Base-by-base conservation (phyloP, 1,140 invertebrate genomes). In the Panagrolaimus sp. region DNA sequence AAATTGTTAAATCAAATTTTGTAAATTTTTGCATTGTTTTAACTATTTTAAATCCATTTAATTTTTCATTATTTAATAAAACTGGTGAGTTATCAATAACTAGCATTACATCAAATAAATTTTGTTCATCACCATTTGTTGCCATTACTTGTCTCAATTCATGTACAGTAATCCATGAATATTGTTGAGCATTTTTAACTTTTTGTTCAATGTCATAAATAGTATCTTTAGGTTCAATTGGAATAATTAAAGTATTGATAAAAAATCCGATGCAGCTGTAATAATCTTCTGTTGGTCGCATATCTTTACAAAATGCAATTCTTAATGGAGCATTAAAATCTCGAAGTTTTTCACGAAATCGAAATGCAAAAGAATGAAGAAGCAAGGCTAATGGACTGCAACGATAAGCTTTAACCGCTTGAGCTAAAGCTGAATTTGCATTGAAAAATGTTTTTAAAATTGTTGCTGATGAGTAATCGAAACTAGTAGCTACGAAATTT, bases 21-120 rank as follows among this genome's bases (percentile, higher is more conserved):
- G 65, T 66, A 2, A 4, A 13, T 4, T 14, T n/a, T 63, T 16
- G 27, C n/a, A 1, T 20, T 16, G 11, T 9, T 25, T 66, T 9
- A 8, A 63, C 9, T 27, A 48, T 11, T 48, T 66, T 23, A 23
- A 66, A 66, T n/a, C 16, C 25, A 23, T 63, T 14, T 31, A 20
- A n/a, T 63, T 20, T n/a, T 63, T 38, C 65, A n/a, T n/a, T 23
- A 3, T 68, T 68, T 1, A 44, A 14, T 14, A 38, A 4, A 38
- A 3, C 14, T 13, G 67, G 46, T 1, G 23, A n/a, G 16, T 72
- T 42, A 13, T 71, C 70, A n/a, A 72, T 8, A 4, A 65, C 69
- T 27, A 71, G 16, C 67, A 69, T 70, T 4, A 71, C 70, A 25
- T 71, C 70, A 42, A 71, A 71, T 16, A 71, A 38, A 1, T 5